Evolutionary conservation across 2,888 invertebrate genomes (phyloP).

Genomic region (Zaprionus obscuricornis): DNA sequence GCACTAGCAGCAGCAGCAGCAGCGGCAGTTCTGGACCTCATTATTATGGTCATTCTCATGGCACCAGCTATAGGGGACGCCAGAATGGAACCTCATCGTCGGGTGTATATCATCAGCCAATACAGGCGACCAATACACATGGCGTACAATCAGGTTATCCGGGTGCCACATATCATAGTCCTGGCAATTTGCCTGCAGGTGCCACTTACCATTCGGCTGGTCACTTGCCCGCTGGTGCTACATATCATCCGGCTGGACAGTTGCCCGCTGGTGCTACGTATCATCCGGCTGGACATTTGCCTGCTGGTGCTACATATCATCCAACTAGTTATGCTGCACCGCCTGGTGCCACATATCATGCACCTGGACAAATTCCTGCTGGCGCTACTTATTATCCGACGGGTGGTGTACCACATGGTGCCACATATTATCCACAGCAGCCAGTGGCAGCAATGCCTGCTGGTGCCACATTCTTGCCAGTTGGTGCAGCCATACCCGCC

Average conservation of each 20-base stretch:
- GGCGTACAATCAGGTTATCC: slow-evolving; percentile 80
- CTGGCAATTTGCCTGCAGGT: slow-evolving; percentile 52
- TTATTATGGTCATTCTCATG: too few relatives aligned
- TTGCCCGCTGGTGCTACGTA: slow-evolving; percentile 71
- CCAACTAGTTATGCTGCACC: slow-evolving; percentile 58
- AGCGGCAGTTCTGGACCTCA: too few relatives aligned
- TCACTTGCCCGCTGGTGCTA: slow-evolving; percentile 63
- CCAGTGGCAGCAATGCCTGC: slow-evolving; percentile 65
- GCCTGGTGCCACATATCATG: slow-evolving; percentile 61
- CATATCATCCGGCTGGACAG: slow-evolving; percentile 55
- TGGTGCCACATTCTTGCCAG: slow-evolving; percentile 71
- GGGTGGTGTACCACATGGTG: slow-evolving; percentile 67
- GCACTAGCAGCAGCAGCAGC: slow-evolving; percentile 9
- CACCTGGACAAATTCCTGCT: slow-evolving; percentile 54
- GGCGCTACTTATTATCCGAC: slow-evolving; percentile 71
- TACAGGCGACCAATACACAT: slow-evolving; percentile 71
- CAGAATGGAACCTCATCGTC: too few relatives aligned
- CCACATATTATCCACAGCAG: slow-evolving; percentile 65
- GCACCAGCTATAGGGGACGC: slow-evolving; percentile 52
- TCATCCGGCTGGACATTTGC: slow-evolving; percentile 59
- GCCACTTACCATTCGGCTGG: slow-evolving; percentile 61
- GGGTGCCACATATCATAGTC: slow-evolving; percentile 58
- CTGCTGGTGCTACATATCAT: slow-evolving; percentile 70
- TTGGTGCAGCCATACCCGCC: slow-evolving; percentile 57
- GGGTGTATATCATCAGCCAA: slow-evolving; percentile 66